A percentile compares a stretch with the other conserved stretches of the same genome.
Conservation (phyloP, 2,113 vertebrate species). For the Nycticryphes semicollaris region DNA sequence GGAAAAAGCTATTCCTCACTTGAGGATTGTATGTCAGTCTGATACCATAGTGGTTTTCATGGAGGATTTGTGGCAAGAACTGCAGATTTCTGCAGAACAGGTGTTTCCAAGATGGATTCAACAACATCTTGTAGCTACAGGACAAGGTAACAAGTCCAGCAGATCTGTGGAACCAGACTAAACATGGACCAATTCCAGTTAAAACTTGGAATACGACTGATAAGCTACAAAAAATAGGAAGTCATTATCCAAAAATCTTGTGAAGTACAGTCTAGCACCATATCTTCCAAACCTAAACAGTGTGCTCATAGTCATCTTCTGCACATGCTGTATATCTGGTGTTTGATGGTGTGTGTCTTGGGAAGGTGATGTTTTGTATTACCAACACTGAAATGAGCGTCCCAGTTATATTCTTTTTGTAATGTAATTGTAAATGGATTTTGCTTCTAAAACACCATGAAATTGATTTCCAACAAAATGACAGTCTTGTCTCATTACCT, state of each 20-base stretch:
- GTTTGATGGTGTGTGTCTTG: not conserved
- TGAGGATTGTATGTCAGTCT: not conserved
- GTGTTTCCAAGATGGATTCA: not conserved
- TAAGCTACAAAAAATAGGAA: not conserved
- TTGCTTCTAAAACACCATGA: not conserved
- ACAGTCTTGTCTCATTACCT: conserved; percentile 36
- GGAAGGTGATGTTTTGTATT: not conserved
- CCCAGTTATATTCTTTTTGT: not conserved
- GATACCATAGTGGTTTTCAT: not conserved
- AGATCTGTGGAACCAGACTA: not conserved
- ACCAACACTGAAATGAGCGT: not conserved
- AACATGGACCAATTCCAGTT: not conserved
- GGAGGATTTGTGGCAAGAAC: not conserved
- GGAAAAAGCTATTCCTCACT: not conserved
- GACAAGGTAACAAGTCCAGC: not conserved
- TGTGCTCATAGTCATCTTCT: not conserved
- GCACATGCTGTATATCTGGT: not conserved
- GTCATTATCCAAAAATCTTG: not conserved
- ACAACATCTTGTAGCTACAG: not conserved
- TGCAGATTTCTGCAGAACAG: not conserved
- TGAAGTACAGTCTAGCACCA: not conserved
- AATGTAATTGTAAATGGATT: not conserved
- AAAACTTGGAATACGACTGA: not conserved
- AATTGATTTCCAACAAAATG: conserved; percentile 30
- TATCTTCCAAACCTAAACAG: not conserved